These are phyloP conservation scores for Schizopygopsis malacanthus DNA, from an alignment of 2,797 vertebrate species.

Conservation along the genomic window DNA sequence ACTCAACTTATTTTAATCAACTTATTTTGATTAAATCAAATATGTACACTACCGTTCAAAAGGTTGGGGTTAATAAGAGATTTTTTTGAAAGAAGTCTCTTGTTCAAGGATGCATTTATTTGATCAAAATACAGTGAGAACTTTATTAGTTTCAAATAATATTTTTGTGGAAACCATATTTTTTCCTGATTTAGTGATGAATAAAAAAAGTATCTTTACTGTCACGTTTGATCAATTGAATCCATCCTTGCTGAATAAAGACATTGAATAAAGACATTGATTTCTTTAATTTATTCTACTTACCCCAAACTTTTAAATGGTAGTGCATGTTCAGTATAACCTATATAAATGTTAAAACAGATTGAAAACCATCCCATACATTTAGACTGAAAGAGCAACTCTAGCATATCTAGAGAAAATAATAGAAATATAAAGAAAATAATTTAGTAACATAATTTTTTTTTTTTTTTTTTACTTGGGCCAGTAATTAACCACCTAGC, in stretches of 20 bases:
- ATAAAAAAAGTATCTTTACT: not conserved
- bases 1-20: too few relatives aligned
- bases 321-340: not conserved
- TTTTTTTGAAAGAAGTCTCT: not conserved
- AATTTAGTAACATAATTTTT: too few relatives aligned
- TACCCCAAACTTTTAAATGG: not conserved
- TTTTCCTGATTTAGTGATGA: not conserved
- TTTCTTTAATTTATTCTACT: not conserved
- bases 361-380: too few relatives aligned
- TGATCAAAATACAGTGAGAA: not conserved
- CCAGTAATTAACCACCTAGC: not conserved
- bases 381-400: too few relatives aligned
- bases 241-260: not conserved
- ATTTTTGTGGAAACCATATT: too few relatives aligned
- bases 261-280: not conserved
- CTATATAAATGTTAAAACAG: not conserved
- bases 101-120: not conserved
- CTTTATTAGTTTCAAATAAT: not conserved
- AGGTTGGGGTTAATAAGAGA: not conserved
- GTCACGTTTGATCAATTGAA: not conserved
- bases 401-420: not conserved
- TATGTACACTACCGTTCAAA: not conserved
- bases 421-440: not conserved
- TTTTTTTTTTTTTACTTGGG: not conserved
- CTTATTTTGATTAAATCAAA: not conserved